phyloP scores from a whole-genome alignment of 2,113 vertebrate genomes.

The Lepus americanus region DNA sequence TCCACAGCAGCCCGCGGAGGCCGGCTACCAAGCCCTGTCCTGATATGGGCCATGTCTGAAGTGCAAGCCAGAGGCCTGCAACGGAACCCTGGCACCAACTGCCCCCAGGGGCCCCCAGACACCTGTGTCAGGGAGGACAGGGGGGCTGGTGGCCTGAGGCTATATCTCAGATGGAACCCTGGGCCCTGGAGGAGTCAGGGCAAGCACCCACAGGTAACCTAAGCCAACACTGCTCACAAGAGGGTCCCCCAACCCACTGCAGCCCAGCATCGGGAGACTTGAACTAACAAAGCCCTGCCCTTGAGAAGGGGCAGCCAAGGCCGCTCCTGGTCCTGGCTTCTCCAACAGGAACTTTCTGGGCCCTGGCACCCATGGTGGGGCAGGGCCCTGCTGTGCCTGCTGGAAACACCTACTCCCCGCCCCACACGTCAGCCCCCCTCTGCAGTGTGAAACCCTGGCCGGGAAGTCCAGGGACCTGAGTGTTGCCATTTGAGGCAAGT shows the following conservation, averaged over 20 bases:
- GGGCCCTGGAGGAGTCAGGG: no score
- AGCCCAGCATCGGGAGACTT: neutral
- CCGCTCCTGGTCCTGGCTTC: neutral
- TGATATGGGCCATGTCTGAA: neutral
- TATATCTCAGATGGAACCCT: neutral
- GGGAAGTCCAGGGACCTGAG: neutral
- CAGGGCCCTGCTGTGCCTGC: neutral
- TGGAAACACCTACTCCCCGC: neutral
- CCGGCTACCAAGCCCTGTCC: rapidly evolving
- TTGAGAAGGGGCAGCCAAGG: neutral
- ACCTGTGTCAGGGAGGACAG: neutral
- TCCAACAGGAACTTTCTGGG: neutral
- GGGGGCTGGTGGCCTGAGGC: neutral
- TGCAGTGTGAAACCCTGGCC: neutral
- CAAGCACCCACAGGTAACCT: no score
- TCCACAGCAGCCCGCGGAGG: neutral
- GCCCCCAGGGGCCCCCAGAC: neutral
- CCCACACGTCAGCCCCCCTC: neutral
- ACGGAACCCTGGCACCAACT: neutral
- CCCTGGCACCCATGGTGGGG: neutral
- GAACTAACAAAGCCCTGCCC: no score
- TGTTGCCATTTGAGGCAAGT: neutral
- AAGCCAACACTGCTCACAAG: neutral
- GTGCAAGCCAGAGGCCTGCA: neutral
- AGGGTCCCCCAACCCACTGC: no score